Evolutionary conservation across 2,888 invertebrate genomes (phyloP).

Genomic region (Strigamia crassipes): DNA sequence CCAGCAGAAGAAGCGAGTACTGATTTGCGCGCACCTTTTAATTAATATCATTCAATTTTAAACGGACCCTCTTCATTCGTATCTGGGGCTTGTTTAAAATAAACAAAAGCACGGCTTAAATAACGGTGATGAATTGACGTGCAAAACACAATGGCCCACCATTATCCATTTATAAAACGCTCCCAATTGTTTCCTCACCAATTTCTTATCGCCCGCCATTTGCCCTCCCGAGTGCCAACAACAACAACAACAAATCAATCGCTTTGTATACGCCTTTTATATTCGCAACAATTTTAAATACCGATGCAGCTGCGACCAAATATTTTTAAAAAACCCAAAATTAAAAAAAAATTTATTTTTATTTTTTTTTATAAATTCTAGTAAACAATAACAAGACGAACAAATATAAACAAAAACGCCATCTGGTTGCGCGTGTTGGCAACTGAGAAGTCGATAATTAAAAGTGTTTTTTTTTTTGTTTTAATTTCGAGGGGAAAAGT

Average conservation of each 20-base stretch:
- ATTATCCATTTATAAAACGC: constrained; percentile 19
- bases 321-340: not conserved
- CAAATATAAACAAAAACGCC: constrained; percentile 17
- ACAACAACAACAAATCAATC: constrained; percentile 3
- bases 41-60: constrained; percentile 49
- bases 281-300: not conserved
- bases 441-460: not conserved
- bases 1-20: not conserved
- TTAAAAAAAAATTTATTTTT: no score
- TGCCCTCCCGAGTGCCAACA: not conserved
- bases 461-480: not conserved
- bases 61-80: constrained; percentile 17
- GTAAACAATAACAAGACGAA: not conserved
- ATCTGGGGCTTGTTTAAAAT: not conserved
- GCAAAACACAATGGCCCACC: constrained; percentile 2
- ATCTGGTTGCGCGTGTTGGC: not conserved
- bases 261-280: not conserved
- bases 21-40: constrained; percentile 43
- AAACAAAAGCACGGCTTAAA: constrained; percentile 16
- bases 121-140: constrained; percentile 31
- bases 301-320: not conserved
- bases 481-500: not conserved
- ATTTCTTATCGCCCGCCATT: not conserved
- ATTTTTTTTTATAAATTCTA: not conserved
- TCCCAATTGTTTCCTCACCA: not conserved